phyloP scores from a whole-genome alignment of 1,140 invertebrate species.

The Megalopta genalis region DNA sequence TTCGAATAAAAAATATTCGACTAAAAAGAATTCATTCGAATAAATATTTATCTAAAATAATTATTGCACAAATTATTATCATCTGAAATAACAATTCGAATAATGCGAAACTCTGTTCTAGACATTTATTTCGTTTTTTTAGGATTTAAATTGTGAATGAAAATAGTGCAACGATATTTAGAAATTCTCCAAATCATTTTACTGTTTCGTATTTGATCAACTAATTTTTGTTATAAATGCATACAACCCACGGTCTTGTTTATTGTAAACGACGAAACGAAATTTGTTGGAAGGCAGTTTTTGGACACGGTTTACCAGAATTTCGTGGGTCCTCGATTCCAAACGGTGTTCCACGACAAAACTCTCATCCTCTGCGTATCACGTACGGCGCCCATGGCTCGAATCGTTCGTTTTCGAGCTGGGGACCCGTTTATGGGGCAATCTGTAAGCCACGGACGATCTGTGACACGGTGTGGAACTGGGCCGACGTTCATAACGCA shows the following conservation, averaged over 20 bases:
- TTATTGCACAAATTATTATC: too few species aligned
- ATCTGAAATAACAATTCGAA: too few species aligned
- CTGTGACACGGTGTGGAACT: constrained; percentile 66
- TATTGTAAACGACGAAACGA: neutral
- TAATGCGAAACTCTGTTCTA: too few species aligned
- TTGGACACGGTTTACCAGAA: neutral
- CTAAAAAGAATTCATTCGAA: too few species aligned
- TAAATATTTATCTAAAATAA: too few species aligned
- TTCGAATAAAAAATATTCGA: too few species aligned
- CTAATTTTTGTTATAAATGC: too few species aligned
- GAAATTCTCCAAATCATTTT: too few species aligned
- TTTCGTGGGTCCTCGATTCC: constrained; percentile 1
- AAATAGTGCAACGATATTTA: too few species aligned
- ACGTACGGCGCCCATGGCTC: constrained; percentile 46
- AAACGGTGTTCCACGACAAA: constrained; percentile 29
- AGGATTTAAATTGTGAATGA: too few species aligned
- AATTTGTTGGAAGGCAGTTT: neutral
- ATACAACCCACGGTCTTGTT: neutral
- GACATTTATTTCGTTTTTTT: too few species aligned
- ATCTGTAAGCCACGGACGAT: constrained; percentile 61
- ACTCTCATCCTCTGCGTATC: constrained; percentile 30
- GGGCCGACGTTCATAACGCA: constrained; percentile 71
- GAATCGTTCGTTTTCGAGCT: constrained; percentile 42
- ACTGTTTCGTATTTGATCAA: too few species aligned
- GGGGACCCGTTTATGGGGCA: constrained; percentile 51